Conservation (phyloP, 2,797 vertebrate species). For the Tamandua tetradactyla region DNA sequence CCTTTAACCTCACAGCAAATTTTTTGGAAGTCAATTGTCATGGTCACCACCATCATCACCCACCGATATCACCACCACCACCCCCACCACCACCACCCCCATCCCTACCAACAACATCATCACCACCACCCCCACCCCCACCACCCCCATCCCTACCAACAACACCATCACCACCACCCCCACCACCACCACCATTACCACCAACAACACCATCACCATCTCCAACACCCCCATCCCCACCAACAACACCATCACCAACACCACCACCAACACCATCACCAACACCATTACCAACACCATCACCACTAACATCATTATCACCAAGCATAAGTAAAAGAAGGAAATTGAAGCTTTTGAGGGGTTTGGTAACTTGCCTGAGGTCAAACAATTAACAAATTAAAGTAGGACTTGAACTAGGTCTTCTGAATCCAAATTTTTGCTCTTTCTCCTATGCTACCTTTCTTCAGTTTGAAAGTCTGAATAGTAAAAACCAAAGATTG, state of each 20-base stretch:
- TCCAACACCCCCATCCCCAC: rapidly evolving
- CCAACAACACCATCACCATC: rapidly evolving
- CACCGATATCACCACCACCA: no score
- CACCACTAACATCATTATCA: not conserved
- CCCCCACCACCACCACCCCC: rapidly evolving
- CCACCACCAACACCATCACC: rapidly evolving
- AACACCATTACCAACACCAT: no score
- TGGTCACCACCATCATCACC: rapidly evolving
- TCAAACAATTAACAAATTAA: not conserved
- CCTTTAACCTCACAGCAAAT: not conserved
- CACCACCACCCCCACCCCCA: rapidly evolving
- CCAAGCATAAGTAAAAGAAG: not conserved
- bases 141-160: rapidly evolving
- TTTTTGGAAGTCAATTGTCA: not conserved
- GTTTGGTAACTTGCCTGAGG: not conserved
- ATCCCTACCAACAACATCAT: rapidly evolving
- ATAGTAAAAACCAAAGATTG: not conserved
- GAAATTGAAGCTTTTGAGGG: not conserved
- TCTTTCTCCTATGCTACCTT: not conserved
- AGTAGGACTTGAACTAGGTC: not conserved
- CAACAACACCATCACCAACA: not conserved
- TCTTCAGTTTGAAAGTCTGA: not conserved
- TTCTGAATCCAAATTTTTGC: not conserved
- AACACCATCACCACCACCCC: rapidly evolving
- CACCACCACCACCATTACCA: rapidly evolving